Evolutionary conservation across 2,113 vertebrate genomes (phyloP).

Genomic region (Cepphus grylle): DNA sequence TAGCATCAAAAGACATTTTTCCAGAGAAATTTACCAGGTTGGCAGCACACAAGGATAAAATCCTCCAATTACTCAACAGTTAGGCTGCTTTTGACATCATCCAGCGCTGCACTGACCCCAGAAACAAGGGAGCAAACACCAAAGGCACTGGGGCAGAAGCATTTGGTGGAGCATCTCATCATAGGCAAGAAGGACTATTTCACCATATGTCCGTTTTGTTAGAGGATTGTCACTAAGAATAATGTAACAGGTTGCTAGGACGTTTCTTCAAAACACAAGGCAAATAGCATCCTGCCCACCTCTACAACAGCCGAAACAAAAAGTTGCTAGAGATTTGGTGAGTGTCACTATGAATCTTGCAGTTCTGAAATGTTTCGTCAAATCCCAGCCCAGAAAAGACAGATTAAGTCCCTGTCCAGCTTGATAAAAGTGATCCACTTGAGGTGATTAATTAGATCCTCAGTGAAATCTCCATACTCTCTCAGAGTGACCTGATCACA

Average conservation of each 20-base stretch:
- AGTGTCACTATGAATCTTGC: neutral
- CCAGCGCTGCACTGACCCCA: neutral
- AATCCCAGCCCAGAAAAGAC: neutral
- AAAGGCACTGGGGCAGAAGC: neutral
- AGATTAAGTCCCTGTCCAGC: neutral
- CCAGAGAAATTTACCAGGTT: neutral
- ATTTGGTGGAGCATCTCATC: neutral
- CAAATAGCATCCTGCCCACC: neutral
- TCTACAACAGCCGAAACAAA: neutral
- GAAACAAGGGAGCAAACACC: neutral
- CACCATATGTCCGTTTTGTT: neutral
- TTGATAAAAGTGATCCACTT: neutral
- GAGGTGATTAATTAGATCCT: neutral
- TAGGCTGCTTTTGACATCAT: neutral
- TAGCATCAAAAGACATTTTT: neutral
- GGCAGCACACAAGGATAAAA: neutral
- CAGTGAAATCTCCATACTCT: neutral
- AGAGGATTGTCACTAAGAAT: neutral
- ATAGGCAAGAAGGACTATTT: neutral
- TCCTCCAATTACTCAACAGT: neutral
- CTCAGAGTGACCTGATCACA: neutral
- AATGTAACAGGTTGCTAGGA: neutral
- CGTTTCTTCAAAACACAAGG: neutral
- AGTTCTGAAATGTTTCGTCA: neutral
- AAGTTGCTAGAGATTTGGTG: neutral